Conservation (phyloP, 2,797 vertebrate species). For the Sandelia bainsii region DNA sequence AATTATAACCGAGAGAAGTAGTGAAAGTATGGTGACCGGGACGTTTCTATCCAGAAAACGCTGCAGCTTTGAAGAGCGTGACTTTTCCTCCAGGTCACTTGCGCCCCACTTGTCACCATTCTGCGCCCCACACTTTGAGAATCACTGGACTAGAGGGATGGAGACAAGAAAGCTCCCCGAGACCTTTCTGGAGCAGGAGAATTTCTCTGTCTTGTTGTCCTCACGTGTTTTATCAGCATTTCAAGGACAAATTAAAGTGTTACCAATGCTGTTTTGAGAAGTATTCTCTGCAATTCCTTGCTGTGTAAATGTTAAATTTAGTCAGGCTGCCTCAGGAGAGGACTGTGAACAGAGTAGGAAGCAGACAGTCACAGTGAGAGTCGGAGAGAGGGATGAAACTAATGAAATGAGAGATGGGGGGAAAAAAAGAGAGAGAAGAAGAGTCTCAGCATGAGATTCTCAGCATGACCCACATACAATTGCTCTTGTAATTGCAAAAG, state of each 20-base stretch:
- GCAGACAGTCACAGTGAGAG: constrained; percentile 44
- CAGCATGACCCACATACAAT: constrained; percentile 56
- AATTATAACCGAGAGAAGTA: too few species aligned
- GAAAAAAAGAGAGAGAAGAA: background rate
- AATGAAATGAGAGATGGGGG: constrained; percentile 55
- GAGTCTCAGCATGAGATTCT: constrained; percentile 29
- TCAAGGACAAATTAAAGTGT: constrained; percentile 1
- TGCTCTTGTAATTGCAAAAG: constrained; percentile 34
- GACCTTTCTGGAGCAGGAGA: too few species aligned
- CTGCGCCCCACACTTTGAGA: too few species aligned
- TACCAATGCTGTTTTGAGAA: constrained; percentile 1
- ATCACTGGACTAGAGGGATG: too few species aligned
- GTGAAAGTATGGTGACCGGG: too few species aligned
- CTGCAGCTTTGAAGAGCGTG: too few species aligned
- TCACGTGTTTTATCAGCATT: background rate
- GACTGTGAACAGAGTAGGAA: constrained; percentile 42
- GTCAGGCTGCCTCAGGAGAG: constrained; percentile 50
- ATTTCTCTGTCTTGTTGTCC: background rate
- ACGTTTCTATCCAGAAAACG: too few species aligned
- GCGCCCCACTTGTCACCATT: too few species aligned
- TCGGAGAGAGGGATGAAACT: constrained; percentile 46
- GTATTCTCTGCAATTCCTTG: constrained; percentile 18
- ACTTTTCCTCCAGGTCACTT: too few species aligned
- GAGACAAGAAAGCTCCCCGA: background rate
- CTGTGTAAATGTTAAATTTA: constrained; percentile 57